Base-by-base conservation (phyloP, 1,140 invertebrate species). In the Aphaenogaster floridana region DNA sequence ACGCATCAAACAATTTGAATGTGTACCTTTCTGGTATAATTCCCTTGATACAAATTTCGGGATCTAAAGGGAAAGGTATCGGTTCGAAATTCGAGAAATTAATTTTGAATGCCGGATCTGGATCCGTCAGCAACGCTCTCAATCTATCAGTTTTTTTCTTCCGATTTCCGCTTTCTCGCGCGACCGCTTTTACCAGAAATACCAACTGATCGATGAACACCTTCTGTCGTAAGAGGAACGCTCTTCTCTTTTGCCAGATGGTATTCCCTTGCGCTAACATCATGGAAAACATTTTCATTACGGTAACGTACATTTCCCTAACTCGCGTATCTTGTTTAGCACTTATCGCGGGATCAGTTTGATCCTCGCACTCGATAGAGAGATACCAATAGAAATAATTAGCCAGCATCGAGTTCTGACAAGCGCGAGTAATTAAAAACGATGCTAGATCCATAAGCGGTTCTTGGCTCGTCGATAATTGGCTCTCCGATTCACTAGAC, bases 351-450 rank as follows among this genome's bases (percentile, higher is more conserved):
- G 96, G 94, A 92, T 97, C 97, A 39, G 96, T 96, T 86, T 96
- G 96, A 93, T 98, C 98, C 94, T 99, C 98, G 94, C 98, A 98
- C 95, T 99, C 99, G 59, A 99, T 98, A 36, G 97, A 96, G 63
- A 99, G 95, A 96, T 99, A 99, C 99, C 99, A 99, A 95, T 98
- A 99, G 90, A 99, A 97, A 95, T 99, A 99, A 96, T 99, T 99
- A 61, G 99, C 98, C 68, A 99, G 94, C 34, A 97, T 97, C 45
- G 97, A 97, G 96, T 99, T 99, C 91, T 97, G 96, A 94, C 98
- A 98, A 8, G 99, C 98, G 78, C 98, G 96, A 68, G 97, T 96
- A 78, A 99, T 99, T 1, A 99, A 96, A 96, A 99, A 99, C 36
- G 97, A 97, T 7, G 98, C 98, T 76, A 99, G 96, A 96, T 99